These are phyloP conservation scores for Acleris emargana DNA, from an alignment of 2,888 invertebrate genomes.

Conservation along the genomic window DNA sequence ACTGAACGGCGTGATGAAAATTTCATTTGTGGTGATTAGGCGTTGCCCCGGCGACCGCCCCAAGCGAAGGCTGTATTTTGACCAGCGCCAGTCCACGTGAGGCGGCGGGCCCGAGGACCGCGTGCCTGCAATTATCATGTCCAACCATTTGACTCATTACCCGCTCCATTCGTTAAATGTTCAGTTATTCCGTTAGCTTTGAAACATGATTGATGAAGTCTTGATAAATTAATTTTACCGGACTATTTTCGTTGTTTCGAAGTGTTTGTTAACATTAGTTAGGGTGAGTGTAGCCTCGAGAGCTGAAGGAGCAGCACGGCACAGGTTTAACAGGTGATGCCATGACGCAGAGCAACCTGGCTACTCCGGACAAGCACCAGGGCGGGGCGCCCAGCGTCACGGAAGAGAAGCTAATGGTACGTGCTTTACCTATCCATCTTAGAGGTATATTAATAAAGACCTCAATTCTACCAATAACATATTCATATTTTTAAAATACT, in stretches of 20 bases:
- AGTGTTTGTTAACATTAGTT: conserved; percentile 23
- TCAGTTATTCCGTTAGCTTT: conserved; percentile 35
- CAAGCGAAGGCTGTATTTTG: conserved; percentile 71
- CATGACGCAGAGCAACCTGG: conserved; percentile 73
- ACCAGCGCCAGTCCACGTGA: conserved; percentile 73
- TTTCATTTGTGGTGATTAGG: conserved; percentile 78
- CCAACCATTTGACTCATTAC: conserved; percentile 40
- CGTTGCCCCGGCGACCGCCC: conserved; percentile 73
- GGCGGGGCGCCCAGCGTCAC: conserved; percentile 67
- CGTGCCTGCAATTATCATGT: conserved; percentile 47
- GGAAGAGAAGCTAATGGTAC: conserved; percentile 78
- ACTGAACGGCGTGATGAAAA: conserved; percentile 53
- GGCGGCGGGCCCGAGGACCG: conserved; percentile 51
- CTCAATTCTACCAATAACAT: no score
- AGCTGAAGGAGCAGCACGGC: conserved; percentile 31
- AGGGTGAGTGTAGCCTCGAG: conserved; percentile 18
- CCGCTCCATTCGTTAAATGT: conserved; percentile 30
- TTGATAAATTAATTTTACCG: conserved; percentile 28
- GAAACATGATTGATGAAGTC: conserved; percentile 40
- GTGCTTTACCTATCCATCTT: conserved; percentile 6
- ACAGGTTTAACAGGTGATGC: conserved; percentile 52
- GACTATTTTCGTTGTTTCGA: conserved; percentile 13
- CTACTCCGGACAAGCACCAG: conserved; percentile 64
- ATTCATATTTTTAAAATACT: no score
- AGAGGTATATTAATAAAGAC: no score